Conservation (phyloP, 2,888 invertebrate genomes). For the Brachyptera risi region DNA sequence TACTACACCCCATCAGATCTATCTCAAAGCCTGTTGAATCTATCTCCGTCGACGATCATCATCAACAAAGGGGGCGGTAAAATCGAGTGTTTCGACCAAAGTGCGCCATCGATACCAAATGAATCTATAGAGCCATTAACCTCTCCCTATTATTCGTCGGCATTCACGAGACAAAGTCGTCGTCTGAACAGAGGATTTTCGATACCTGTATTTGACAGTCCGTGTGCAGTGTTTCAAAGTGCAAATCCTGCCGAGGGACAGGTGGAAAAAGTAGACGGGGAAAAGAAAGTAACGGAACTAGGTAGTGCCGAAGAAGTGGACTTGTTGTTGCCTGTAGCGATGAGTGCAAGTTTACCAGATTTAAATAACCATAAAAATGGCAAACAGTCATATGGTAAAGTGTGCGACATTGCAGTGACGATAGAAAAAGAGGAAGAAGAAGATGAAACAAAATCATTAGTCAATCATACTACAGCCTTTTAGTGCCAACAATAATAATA, state of each 20-base stretch:
- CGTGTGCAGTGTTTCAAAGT: slow-evolving; percentile 29
- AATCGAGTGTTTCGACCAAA: slow-evolving; percentile 16
- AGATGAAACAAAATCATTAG: slow-evolving; percentile 13
- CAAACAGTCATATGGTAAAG: too few relatives aligned
- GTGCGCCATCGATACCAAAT: neutral
- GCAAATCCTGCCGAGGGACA: neutral
- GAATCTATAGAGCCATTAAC: slow-evolving; percentile 30
- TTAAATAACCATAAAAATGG: too few relatives aligned
- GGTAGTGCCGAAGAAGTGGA: slow-evolving; percentile 23
- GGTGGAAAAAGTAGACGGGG: too few relatives aligned
- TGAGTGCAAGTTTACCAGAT: slow-evolving; percentile 29
- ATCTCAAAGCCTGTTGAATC: slow-evolving; percentile 44
- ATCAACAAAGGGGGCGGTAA: slow-evolving; percentile 14
- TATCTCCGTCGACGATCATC: slow-evolving; percentile 22
- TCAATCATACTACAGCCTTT: slow-evolving; percentile 45
- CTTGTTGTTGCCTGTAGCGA: slow-evolving; percentile 21
- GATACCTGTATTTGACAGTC: slow-evolving; percentile 22
- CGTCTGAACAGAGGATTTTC: slow-evolving; percentile 21
- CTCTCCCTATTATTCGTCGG: slow-evolving; percentile 34
- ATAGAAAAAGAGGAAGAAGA: slow-evolving; percentile 27
- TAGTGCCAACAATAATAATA: slow-evolving; percentile 39
- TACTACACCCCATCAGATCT: slow-evolving; percentile 80
- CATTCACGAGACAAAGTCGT: slow-evolving; percentile 11
- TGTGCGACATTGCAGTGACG: slow-evolving; percentile 41
- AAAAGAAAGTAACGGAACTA: too few relatives aligned